Evolutionary conservation across 2,113 vertebrate species (phyloP).

Genomic region (Aramus guarauna): DNA sequence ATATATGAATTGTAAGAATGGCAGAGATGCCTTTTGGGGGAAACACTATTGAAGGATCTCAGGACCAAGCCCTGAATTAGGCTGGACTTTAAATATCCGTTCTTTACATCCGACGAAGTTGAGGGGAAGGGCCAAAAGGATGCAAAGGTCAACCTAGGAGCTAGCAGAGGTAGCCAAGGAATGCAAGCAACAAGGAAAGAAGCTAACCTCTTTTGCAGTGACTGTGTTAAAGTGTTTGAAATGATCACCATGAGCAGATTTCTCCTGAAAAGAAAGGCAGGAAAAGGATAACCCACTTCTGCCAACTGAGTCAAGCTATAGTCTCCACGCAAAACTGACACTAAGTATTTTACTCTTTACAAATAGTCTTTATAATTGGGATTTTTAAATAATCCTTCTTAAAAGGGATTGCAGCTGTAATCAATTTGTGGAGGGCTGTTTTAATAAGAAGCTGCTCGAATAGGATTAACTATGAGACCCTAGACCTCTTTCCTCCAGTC

Average conservation of each 20-base stretch:
- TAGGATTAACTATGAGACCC: slow-evolving; percentile 67
- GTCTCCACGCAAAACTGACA: slow-evolving; percentile 47
- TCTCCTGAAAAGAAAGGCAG: slow-evolving; percentile 45
- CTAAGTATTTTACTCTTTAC: slow-evolving; percentile 68
- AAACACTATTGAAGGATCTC: background rate
- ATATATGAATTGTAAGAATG: background rate
- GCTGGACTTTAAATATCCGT: background rate
- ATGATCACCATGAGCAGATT: background rate
- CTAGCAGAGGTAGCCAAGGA: background rate
- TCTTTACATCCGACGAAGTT: background rate
- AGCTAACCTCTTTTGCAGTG: background rate
- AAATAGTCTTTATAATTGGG: slow-evolving; percentile 74
- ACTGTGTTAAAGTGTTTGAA: background rate
- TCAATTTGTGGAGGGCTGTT: slow-evolving; percentile 69
- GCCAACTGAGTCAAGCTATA: slow-evolving; percentile 29
- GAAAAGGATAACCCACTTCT: slow-evolving; percentile 56
- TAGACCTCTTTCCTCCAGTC: slow-evolving; percentile 55
- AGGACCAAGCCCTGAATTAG: background rate
- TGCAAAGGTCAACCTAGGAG: background rate
- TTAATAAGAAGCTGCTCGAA: slow-evolving; percentile 69
- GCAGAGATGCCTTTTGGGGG: background rate
- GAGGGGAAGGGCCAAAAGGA: background rate
- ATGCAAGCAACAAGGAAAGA: background rate
- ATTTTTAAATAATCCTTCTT: slow-evolving; percentile 75
- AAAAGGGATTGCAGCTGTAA: slow-evolving; percentile 75